Base-by-base conservation (phyloP, 2,113 vertebrate species). In the Puma concolor region DNA sequence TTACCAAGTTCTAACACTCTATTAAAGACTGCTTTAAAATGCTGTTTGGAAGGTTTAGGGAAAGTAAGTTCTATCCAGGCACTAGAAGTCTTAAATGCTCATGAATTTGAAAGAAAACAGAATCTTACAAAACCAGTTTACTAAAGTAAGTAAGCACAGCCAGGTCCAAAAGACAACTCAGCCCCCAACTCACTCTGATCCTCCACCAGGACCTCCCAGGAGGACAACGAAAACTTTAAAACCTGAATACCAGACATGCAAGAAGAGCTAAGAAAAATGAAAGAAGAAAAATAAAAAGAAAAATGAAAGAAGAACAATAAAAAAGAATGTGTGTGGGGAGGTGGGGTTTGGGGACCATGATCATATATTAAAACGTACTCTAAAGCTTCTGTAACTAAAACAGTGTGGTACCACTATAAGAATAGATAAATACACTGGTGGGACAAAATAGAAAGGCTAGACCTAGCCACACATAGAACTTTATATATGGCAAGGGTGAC, bases 261-360 rank as follows among this genome's bases (percentile, higher is more conserved):
- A 79, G 38, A 82, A 72, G 66, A 95, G 31, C 19, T 72, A 97
- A 44, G 36, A 71, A 97, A 95, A 93, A 44, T 9, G 44, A 44
- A 44, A 44, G 44, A 44, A 44, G 44, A 44, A 44, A 44, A 44
- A 44, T 44, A 44, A 8, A 8, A 44, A 0, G 7, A 44, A 44
- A 44, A 44, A 44, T 44, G 44, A 44, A 44, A 44, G 44, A 44
- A 44, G 44, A 44, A 44, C 44, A 41, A 29, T 29, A 6, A 76
- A 57, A 89, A 89, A 80, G 27, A 27, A 64, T n/a, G 60, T 41
- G 44, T 23, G 19, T n/a, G 23, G 25, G 44, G 31, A 27, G 23
- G 7, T 33, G 67, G 23, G 19, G 44, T 48, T 10, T 33, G 23
- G 71, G 36, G 33, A 11, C 13, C n/a, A 84, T 33, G 16, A 83